Evolutionary conservation across 53 echinoderm and acorn worm genomes (phyloP), one percentile per base, ranked within the genome.

Genomic region (Stichopus horrens): DNA sequence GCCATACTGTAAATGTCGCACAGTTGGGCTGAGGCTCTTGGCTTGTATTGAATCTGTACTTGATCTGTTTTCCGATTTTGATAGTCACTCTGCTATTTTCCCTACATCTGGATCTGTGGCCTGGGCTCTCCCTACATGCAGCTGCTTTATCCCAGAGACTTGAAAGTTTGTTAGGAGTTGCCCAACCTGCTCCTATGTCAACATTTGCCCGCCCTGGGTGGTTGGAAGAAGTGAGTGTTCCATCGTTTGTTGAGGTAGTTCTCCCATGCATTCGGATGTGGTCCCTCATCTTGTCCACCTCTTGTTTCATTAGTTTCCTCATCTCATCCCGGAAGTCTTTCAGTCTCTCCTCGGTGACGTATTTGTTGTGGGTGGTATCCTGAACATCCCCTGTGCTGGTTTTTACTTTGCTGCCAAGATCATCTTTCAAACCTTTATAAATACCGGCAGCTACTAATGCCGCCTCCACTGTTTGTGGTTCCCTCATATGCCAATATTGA

Each of bases 1-100:
- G 73, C 88, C 93, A 93, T 10, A n/a, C n/a, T n/a, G n/a, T n/a
- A 91, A 19, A 71, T 95, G 91, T 9, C 93, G 77, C 7, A 90
- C 90, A 57, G 55, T 76, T 21, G 95, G 91, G 53, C 91, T n/a
- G n/a, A n/a, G n/a, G n/a, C n/a, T n/a, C n/a, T n/a, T n/a, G n/a
- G n/a, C n/a, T n/a, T n/a, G n/a, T n/a, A n/a, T n/a, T n/a, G n/a
- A n/a, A n/a, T n/a, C n/a, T n/a, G n/a, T n/a, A n/a, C n/a, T n/a
- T n/a, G n/a, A n/a, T n/a, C n/a, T n/a, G n/a, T n/a, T n/a, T n/a
- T n/a, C 18, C 2, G 89, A 87, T 19, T 86, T 57, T 65, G n/a
- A 57, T 11, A 93, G 11, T 91, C 93, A 93, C 9, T 74, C 76
- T 57, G 18, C 89, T 55, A 75, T 9, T 19, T 75, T 75, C 75